Evolutionary conservation across 2,797 vertebrate genomes (phyloP).

Genomic region (Mus caroli): DNA sequence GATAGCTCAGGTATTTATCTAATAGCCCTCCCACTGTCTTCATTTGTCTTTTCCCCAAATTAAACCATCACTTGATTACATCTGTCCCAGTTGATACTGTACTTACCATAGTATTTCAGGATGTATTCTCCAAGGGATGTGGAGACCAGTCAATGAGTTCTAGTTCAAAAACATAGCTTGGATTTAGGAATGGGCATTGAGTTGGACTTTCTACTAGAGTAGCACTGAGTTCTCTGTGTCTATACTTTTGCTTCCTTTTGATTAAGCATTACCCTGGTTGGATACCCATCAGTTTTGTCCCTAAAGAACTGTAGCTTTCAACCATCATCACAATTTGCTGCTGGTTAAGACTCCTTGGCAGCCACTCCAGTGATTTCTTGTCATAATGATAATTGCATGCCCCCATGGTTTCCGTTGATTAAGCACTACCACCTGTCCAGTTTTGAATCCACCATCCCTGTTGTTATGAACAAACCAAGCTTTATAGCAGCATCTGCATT

Average conservation of each 20-base stretch:
- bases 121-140: not conserved
- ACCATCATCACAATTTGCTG: not conserved
- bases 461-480: slow-evolving; percentile 34
- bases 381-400: slow-evolving; percentile 31
- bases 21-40: not conserved
- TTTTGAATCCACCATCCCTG: not conserved
- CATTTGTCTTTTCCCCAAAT: not conserved
- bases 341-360: slow-evolving; percentile 2
- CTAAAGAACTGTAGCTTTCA: slow-evolving; percentile 17
- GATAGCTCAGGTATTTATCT: not conserved
- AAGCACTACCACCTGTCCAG: slow-evolving; percentile 6
- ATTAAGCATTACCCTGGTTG: slow-evolving; percentile 28
- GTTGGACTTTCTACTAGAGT: not conserved
- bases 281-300: slow-evolving; percentile 1
- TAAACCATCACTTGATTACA: not conserved
- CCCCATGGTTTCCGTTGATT: not conserved
- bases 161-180: not conserved
- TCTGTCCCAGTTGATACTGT: not conserved
- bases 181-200: not conserved
- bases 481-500: not conserved
- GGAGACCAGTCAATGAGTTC: not conserved
- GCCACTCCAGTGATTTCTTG: not conserved
- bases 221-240: not conserved
- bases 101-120: not conserved
- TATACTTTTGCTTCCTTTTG: slow-evolving; percentile 12